phyloP scores from a whole-genome alignment of 2,113 vertebrate genomes.

The Phoenicopterus ruber region DNA sequence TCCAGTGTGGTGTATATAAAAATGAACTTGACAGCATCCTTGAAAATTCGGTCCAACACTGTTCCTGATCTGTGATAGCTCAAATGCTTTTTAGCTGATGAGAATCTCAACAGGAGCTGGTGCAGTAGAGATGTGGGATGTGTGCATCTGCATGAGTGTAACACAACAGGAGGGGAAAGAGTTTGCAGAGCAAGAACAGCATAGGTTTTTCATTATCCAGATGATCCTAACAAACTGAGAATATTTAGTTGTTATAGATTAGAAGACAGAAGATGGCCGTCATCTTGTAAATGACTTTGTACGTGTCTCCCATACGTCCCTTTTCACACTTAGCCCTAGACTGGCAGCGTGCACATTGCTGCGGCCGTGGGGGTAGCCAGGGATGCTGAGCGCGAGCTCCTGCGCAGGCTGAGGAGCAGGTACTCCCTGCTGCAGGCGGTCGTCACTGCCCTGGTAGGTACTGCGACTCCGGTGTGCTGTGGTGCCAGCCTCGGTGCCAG shows the following conservation, averaged over 20 bases:
- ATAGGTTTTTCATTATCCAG: neutral
- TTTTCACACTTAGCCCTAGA: neutral
- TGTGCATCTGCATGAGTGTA: neutral
- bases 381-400: neutral
- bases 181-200: neutral
- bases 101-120: neutral
- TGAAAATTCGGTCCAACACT: neutral
- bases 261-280: neutral
- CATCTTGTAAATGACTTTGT: neutral
- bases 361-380: rapidly evolving
- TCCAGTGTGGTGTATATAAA: neutral
- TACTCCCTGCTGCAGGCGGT: neutral
- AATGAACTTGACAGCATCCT: neutral
- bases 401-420: too few species aligned
- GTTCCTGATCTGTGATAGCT: neutral
- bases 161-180: rapidly evolving
- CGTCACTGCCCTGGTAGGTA: neutral
- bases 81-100: neutral
- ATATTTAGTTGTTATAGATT: neutral
- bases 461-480: neutral
- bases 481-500: neutral
- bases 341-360: rapidly evolving
- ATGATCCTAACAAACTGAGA: neutral
- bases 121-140: neutral
- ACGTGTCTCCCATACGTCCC: neutral